These are phyloP conservation scores for Tenodera sinensis DNA, from an alignment of 2,888 invertebrate genomes.

Conservation along the genomic window DNA sequence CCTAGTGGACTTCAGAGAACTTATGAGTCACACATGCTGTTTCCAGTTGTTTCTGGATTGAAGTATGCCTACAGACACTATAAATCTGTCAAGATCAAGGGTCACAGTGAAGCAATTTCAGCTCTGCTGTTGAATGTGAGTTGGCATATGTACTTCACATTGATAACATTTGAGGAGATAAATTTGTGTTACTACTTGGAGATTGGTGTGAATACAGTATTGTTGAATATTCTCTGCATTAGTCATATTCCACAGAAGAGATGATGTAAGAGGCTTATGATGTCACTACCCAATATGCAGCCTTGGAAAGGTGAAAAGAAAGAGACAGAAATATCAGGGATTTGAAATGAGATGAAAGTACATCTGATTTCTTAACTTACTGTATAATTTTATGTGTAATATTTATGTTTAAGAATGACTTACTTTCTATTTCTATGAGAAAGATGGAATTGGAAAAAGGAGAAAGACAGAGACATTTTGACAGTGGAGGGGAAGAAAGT, in stretches of 20 bases:
- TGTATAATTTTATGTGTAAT: neutral
- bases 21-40: neutral
- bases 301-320: neutral
- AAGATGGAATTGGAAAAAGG: neutral
- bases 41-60: neutral
- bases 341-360: neutral
- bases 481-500: neutral
- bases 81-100: neutral
- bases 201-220: neutral
- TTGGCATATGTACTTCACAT: neutral
- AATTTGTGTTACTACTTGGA: neutral
- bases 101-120: neutral
- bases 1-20: neutral
- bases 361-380: neutral
- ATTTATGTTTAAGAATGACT: neutral
- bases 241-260: neutral
- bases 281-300: neutral
- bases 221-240: neutral
- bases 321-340: neutral
- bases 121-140: neutral
- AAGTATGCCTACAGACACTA: neutral
- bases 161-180: neutral
- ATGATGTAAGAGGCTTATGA: neutral
- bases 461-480: neutral
- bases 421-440: neutral